Evolutionary conservation across 2,113 vertebrate genomes (phyloP).

Genomic region (Sinocyclocheilus anophthalmus): DNA sequence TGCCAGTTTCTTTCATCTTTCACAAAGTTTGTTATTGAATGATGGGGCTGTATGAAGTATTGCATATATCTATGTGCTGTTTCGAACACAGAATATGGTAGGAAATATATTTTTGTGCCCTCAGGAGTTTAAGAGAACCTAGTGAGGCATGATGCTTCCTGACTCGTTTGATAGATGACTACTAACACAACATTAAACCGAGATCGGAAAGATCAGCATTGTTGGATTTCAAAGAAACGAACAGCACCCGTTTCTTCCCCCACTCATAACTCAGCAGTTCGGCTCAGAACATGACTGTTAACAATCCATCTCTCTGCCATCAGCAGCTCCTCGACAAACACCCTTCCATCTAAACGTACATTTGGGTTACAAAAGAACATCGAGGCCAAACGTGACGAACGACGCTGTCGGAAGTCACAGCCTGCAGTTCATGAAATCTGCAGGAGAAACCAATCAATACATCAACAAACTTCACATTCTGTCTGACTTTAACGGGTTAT

Average conservation of each 20-base stretch:
- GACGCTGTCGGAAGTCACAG: background rate
- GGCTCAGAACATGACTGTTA: slow-evolving; percentile 15
- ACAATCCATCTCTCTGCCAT: slow-evolving; percentile 52
- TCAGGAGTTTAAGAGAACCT: background rate
- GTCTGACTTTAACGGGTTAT: background rate
- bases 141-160: slow-evolving; percentile 54
- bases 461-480: background rate
- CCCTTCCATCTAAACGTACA: background rate
- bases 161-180: slow-evolving; percentile 50
- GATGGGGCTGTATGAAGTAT: background rate
- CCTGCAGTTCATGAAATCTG: slow-evolving; percentile 1
- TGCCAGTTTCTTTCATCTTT: background rate
- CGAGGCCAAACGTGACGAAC: background rate
- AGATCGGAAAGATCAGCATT: slow-evolving; percentile 49
- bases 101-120: background rate
- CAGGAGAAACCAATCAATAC: background rate
- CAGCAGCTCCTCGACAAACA: slow-evolving; percentile 46
- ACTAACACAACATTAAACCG: slow-evolving; percentile 60
- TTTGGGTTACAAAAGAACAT: background rate
- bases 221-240: slow-evolving; percentile 39
- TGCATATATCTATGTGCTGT: background rate
- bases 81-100: background rate
- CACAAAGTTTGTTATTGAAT: background rate
- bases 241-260: background rate
- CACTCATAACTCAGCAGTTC: slow-evolving; percentile 34